phyloP scores from a whole-genome alignment of 2,888 invertebrate genomes.

The Melanotus villosus region DNA sequence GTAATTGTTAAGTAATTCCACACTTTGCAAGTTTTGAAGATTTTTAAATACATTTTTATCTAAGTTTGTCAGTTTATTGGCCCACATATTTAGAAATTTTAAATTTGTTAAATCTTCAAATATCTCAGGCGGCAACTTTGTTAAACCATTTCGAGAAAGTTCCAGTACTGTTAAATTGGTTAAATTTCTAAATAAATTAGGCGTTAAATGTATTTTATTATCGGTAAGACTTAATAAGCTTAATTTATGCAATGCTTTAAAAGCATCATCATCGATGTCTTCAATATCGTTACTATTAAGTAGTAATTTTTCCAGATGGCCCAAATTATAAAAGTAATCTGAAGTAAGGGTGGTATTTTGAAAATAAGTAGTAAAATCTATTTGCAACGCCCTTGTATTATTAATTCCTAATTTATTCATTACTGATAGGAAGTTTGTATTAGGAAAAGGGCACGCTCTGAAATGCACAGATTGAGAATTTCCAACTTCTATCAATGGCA shows the following conservation, averaged over 20 bases:
- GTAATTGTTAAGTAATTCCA: conserved; percentile 80
- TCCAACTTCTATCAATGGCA: conserved; percentile 69
- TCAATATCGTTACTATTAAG: conserved; percentile 40
- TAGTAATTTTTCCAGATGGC: conserved; percentile 33
- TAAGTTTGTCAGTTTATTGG: conserved; percentile 77
- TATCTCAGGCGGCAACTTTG: conserved; percentile 71
- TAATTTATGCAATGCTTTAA: conserved; percentile 74
- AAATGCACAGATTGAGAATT: conserved; percentile 70
- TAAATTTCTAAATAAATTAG: conserved; percentile 55
- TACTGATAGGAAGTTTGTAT: conserved; percentile 68
- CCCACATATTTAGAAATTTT: conserved; percentile 77
- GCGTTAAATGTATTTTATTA: conserved; percentile 69
- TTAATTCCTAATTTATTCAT: conserved; percentile 68
- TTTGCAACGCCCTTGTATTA: conserved; percentile 50
- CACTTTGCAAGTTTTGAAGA: conserved; percentile 73
- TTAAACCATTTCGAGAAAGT: conserved; percentile 78
- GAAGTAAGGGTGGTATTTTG: conserved; percentile 42
- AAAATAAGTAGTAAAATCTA: conserved; percentile 32
- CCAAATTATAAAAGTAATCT: conserved; percentile 43
- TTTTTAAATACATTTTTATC: conserved; percentile 76
- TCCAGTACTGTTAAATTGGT: conserved; percentile 70
- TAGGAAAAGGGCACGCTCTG: conserved; percentile 72
- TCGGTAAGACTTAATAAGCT: conserved; percentile 76
- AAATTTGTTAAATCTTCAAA: conserved; percentile 76
- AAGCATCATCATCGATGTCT: conserved; percentile 41